Percentiles rank a stretch among this genome's conserved stretches.
phyloP scores from a whole-genome alignment of 2,797 vertebrate genomes.

The Dendrocincla tyrannina region DNA sequence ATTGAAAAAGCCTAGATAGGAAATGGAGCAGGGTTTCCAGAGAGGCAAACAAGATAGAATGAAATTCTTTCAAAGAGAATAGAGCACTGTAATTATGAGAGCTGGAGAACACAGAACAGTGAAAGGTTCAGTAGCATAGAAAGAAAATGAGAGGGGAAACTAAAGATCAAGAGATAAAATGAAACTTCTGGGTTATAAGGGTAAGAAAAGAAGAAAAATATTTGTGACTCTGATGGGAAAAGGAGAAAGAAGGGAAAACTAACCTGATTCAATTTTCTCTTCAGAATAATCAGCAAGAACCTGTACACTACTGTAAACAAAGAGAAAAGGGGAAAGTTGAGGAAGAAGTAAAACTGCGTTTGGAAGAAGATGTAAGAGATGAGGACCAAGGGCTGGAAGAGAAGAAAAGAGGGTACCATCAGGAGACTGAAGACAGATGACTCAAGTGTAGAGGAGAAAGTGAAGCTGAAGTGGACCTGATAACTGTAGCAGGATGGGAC shows the following conservation, averaged over 20 bases:
- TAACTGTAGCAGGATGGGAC: background rate
- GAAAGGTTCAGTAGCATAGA: background rate
- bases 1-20: background rate
- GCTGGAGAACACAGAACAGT: background rate
- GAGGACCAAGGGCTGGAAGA: background rate
- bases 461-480: background rate
- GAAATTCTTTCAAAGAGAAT: background rate
- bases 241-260: background rate
- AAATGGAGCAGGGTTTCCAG: background rate
- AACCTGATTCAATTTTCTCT: background rate
- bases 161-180: background rate
- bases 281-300: background rate
- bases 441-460: background rate
- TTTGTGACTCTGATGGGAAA: background rate
- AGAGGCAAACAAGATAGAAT: background rate
- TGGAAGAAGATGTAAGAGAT: background rate
- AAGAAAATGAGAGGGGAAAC: background rate
- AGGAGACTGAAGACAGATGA: background rate
- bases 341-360: background rate
- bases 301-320: background rate
- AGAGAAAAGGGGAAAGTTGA: background rate
- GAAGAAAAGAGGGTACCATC: background rate
- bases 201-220: background rate
- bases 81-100: background rate
- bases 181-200: background rate